Conservation (phyloP, 2,797 vertebrate species). For the Hemitrygon akajei region DNA sequence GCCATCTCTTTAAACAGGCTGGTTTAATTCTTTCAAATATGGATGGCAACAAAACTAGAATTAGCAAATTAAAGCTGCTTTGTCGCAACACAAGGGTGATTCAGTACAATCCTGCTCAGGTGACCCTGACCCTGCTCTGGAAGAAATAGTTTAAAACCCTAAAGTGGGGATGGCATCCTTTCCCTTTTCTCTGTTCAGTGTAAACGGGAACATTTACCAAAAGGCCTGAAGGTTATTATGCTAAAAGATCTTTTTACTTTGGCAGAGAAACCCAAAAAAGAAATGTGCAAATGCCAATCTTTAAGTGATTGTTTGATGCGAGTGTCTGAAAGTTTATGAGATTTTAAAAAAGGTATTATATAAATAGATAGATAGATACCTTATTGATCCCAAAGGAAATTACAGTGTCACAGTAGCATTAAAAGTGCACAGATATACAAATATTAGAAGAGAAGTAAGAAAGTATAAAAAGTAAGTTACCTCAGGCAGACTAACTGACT, state of each 20-base stretch:
- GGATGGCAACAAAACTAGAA: neutral
- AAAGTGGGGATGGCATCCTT: neutral
- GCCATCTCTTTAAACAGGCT: neutral
- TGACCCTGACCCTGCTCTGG: neutral
- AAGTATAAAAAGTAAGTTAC: no score
- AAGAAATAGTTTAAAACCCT: neutral
- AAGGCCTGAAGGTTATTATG: neutral
- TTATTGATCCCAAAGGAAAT: no score
- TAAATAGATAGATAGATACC: no score
- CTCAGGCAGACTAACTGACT: no score
- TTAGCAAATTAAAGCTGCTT: neutral
- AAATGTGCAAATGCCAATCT: neutral
- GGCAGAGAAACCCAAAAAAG: neutral
- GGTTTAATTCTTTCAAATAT: neutral
- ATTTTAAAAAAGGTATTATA: neutral
- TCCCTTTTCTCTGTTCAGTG: no score
- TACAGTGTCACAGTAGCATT: no score
- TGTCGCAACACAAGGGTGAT: neutral
- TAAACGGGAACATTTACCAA: neutral
- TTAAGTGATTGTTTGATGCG: neutral
- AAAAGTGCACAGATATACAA: no score
- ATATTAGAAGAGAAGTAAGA: no score
- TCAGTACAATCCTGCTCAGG: neutral
- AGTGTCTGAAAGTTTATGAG: neutral
- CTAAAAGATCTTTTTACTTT: neutral